A percentile compares a stretch with the other conserved stretches of the same genome.
Conservation (phyloP, 2,888 invertebrate species). For the Acholoe squamosa region DNA sequence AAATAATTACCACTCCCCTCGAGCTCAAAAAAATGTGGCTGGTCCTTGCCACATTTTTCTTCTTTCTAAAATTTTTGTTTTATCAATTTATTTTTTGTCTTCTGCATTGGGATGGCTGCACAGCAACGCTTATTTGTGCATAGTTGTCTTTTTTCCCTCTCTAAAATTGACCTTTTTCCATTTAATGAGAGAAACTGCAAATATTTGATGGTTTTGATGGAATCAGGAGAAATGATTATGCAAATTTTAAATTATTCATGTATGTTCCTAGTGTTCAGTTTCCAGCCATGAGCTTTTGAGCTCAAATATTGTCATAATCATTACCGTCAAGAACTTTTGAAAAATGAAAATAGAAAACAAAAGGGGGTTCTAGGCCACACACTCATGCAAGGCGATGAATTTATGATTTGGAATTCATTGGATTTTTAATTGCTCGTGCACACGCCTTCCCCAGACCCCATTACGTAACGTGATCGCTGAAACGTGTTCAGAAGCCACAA, state of each 20-base stretch:
- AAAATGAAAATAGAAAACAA: neutral
- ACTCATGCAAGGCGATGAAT: neutral
- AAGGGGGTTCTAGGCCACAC: too few species aligned
- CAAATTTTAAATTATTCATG: neutral
- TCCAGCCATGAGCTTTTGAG: neutral
- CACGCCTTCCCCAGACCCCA: neutral
- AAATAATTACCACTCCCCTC: too few species aligned
- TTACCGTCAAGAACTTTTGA: neutral
- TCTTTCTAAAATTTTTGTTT: neutral
- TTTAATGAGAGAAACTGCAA: neutral
- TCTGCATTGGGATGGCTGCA: too few species aligned
- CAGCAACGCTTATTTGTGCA: neutral
- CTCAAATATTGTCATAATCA: neutral
- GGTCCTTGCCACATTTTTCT: too few species aligned
- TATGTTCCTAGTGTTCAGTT: neutral
- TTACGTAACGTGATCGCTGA: neutral
- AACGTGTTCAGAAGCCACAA: neutral
- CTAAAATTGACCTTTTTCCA: too few species aligned
- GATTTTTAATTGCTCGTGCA: neutral
- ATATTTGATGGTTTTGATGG: conserved; percentile 2
- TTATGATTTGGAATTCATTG: conserved; percentile 12
- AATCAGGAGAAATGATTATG: neutral
- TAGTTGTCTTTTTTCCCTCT: neutral
- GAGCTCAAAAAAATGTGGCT: too few species aligned
- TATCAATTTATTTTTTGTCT: neutral